Evolutionary conservation across 2,797 vertebrate genomes (phyloP).

Genomic region (Euphonia xanthogaster): DNA sequence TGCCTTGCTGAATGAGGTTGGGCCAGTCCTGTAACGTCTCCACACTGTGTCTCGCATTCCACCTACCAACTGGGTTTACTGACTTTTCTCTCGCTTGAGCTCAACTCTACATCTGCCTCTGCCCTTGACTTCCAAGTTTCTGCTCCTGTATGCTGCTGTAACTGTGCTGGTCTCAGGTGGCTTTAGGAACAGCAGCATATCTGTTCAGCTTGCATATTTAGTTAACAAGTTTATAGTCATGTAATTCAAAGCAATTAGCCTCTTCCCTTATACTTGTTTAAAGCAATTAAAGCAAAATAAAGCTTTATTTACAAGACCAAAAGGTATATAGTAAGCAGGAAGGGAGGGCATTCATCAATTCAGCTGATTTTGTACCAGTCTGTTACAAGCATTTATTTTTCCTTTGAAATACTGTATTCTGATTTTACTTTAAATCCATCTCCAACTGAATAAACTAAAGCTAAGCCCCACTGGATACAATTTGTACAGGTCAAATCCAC

Average conservation of each 20-base stretch:
- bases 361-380: not conserved
- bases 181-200: not conserved
- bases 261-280: not conserved
- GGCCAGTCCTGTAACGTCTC: not conserved
- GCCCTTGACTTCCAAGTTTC: not conserved
- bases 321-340: not conserved
- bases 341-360: not conserved
- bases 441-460: not conserved
- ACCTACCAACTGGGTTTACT: not conserved
- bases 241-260: not conserved
- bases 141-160: not conserved
- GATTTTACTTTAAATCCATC: not conserved
- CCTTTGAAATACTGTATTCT: not conserved
- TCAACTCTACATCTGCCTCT: not conserved
- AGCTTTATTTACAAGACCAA: not conserved
- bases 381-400: not conserved
- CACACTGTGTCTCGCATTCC: not conserved
- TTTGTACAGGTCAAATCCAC: not conserved
- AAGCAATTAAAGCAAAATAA: not conserved
- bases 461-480: rapidly evolving
- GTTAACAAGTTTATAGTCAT: not conserved
- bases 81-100: not conserved
- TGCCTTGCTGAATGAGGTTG: not conserved
- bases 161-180: not conserved
- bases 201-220: not conserved